Evolutionary conservation across 2,888 invertebrate species (phyloP), one percentile per base, ranked within the genome.

Genomic region (Drosophila ustulata): DNA sequence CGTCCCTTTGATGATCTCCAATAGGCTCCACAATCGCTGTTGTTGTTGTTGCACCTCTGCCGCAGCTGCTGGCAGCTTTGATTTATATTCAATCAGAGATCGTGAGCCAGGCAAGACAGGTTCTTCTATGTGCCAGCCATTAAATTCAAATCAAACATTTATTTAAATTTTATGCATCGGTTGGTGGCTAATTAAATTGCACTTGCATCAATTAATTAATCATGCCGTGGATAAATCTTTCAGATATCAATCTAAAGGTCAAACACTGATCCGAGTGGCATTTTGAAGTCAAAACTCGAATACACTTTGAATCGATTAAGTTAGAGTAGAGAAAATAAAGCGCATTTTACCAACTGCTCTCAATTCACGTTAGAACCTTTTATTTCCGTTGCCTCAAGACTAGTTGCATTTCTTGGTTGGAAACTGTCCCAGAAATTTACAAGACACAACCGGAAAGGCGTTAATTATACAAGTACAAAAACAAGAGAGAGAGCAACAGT

Each of bases 141-240:
- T 89, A 90, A 90, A 90, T 90, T 79, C 85, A 90, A 89, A 90
- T 90, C 89, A 90, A 90, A 90, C 80, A 90, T 89, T 90, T 89
- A 89, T 89, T 89, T 85, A 89, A 90, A 89, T 89, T 86, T 80
- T 85, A 84, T 85, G 82, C 90, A 88, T 71, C 81, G 76, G 71
- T 68, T 87, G 89, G 90, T 80, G 89, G 85, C 79, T 81, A 69
- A 88, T 89, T 82, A 77, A 82, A 74, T 59, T 50, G 73, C 83
- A 78, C 66, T 67, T 63, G 58, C 46, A 18, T 26, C 18, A 37
- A 37, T 47, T 57, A 57, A 57, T 56, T 46, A 76, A 66, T 75
- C 59, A 76, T 45, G 1, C 8, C n/a, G 18, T 25, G 26, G 55
- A 6, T 8, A 18, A 49, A 49, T 30, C 57, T 58, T 7, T 1